Conservation (phyloP, 2,797 vertebrate species). For the Antennarius maculatus region DNA sequence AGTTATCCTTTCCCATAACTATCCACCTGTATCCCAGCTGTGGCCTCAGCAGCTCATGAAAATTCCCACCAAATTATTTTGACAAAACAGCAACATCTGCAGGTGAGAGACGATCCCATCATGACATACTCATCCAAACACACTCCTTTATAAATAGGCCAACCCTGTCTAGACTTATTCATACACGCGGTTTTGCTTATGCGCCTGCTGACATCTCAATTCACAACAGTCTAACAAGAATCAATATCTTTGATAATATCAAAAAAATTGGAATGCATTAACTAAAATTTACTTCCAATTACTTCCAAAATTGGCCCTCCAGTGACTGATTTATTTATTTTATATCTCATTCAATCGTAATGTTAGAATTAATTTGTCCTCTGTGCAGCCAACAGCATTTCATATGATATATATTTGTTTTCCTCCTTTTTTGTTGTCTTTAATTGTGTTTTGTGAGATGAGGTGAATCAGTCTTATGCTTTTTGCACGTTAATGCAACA, state of each 20-base stretch:
- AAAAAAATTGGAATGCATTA: too few relatives aligned
- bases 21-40: constrained; percentile 82
- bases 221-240: not conserved
- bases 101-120: constrained; percentile 38
- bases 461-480: not conserved
- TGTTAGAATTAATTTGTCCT: not conserved
- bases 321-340: too few relatives aligned
- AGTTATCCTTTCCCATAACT: constrained; percentile 13
- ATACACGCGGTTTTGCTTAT: not conserved
- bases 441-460: not conserved
- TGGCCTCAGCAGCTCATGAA: constrained; percentile 74
- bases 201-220: not conserved
- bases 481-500: not conserved
- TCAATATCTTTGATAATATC: too few relatives aligned
- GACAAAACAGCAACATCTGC: constrained; percentile 78
- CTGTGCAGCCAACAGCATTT: not conserved
- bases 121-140: constrained; percentile 43
- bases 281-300: too few relatives aligned
- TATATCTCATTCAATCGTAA: too few relatives aligned
- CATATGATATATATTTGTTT: constrained; percentile 28
- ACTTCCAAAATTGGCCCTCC: too few relatives aligned
- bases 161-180: too few relatives aligned
- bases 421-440: not conserved
- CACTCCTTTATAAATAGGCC: not conserved
- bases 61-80: constrained; percentile 81